Conservation (phyloP, 2,888 invertebrate genomes). For the Amphipyra tragopoginis region DNA sequence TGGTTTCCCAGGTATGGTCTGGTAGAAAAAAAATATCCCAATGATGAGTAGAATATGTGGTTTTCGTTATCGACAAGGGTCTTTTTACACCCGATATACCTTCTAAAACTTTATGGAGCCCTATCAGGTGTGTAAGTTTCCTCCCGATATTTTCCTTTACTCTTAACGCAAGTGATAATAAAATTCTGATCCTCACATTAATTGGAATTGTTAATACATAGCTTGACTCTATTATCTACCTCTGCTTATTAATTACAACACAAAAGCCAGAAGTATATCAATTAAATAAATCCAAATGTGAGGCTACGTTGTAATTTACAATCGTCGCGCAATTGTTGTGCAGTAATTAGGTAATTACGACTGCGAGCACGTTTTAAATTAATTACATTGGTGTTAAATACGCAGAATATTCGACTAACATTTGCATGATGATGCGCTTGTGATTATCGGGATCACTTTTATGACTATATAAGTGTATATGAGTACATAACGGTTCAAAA, state of each 20-base stretch:
- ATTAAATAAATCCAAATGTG: conserved; percentile 50
- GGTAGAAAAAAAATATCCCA: no score
- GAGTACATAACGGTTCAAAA: neutral
- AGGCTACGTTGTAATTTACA: conserved; percentile 39
- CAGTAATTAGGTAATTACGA: conserved; percentile 53
- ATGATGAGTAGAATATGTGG: no score
- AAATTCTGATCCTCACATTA: no score
- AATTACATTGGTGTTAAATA: conserved; percentile 53
- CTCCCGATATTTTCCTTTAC: no score
- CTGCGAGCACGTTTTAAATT: conserved; percentile 52
- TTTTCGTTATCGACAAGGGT: no score
- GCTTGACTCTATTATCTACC: conserved; percentile 2
- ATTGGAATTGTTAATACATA: no score
- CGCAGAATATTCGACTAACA: conserved; percentile 53
- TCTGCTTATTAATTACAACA: conserved; percentile 28
- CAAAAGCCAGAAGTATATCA: conserved; percentile 41
- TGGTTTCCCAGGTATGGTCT: no score
- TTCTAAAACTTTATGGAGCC: no score
- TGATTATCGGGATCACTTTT: conserved; percentile 44
- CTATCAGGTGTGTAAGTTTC: no score
- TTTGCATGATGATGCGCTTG: conserved; percentile 53
- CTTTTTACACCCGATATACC: no score
- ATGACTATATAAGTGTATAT: neutral
- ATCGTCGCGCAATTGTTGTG: conserved; percentile 42
- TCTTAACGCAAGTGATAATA: no score